Evolutionary conservation across 2,888 invertebrate species (phyloP).

Genomic region (Euphydryas editha): DNA sequence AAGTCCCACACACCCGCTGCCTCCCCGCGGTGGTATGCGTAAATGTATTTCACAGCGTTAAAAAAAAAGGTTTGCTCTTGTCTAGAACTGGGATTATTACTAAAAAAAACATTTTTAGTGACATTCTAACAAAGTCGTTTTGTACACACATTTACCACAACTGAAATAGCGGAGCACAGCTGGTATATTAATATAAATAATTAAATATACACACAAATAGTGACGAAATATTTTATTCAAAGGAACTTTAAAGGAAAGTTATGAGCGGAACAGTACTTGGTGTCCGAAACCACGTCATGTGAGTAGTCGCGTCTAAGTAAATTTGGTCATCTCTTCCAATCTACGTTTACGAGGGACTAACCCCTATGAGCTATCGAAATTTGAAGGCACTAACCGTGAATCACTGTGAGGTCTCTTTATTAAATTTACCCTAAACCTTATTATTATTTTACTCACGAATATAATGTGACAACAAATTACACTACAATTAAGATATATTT

Average conservation of each 20-base stretch:
- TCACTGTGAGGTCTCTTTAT: constrained; percentile 67
- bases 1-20: no score
- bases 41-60: no score
- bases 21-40: no score
- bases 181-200: no score
- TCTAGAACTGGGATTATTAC: no score
- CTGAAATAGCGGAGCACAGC: no score
- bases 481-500: neutral
- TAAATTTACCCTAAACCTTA: constrained; percentile 59
- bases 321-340: constrained; percentile 80
- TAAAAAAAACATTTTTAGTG: no score
- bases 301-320: constrained; percentile 72
- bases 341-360: constrained; percentile 74
- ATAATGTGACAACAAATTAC: constrained; percentile 2
- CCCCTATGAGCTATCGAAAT: constrained; percentile 67
- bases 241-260: constrained; percentile 2
- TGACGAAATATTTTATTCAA: no score
- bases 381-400: constrained; percentile 75
- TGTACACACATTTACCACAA: no score
- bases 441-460: constrained; percentile 42
- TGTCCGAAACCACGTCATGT: constrained; percentile 54
- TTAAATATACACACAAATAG: no score
- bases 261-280: constrained; percentile 52
- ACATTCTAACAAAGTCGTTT: no score
- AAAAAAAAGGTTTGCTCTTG: no score